Base-by-base conservation (phyloP, 2,888 invertebrate species). In the Noctua janthina region DNA sequence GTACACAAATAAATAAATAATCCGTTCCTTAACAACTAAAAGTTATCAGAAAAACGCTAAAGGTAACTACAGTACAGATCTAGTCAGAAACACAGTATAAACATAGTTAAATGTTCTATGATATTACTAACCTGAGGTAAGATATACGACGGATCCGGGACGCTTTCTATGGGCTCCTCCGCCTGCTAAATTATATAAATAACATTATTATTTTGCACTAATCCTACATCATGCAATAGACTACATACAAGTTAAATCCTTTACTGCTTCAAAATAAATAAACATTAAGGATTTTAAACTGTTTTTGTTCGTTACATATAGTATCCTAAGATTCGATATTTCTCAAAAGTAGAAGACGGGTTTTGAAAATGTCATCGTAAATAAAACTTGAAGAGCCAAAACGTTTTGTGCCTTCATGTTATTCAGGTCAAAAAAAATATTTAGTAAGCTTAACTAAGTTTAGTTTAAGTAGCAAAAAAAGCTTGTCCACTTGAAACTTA, bases 101-200 rank as follows among this genome's bases (percentile, higher is more conserved):
- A 35, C 1, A n/a, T 3, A 46, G 20, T 35, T 20, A 20, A 20
- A 20, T 74, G 29, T 67, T 64, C 39, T 35, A 39, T 15, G 8
- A 69, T 39, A 64, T 15, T 66, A 85, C 88, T 78, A 43, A 89
- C 89, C 90, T 87, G 89, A 56, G 81, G 83, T 29, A 83, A 62
- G 20, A 74, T 72, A 51, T 73, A 89, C 20, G 76, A 68, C 17
- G 75, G 72, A 10, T 78, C 71, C 3, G 81, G 77, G 7, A 66
- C 73, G 17, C n/a, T 79, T 59, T 86, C 82, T n/a, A 86, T 56
- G 35, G 67, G 43, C 43, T 74, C 76, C 20, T 87, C 76, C 51
- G 51, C 13, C 66, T 87, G 78, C 86, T 86, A 81, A 74, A 84
- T 29, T n/a, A 68, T 10, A 46, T 11, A 56, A 66, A 39, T 39